Base-by-base conservation (phyloP, 2,113 vertebrate genomes). In the Pungitius pungitius region DNA sequence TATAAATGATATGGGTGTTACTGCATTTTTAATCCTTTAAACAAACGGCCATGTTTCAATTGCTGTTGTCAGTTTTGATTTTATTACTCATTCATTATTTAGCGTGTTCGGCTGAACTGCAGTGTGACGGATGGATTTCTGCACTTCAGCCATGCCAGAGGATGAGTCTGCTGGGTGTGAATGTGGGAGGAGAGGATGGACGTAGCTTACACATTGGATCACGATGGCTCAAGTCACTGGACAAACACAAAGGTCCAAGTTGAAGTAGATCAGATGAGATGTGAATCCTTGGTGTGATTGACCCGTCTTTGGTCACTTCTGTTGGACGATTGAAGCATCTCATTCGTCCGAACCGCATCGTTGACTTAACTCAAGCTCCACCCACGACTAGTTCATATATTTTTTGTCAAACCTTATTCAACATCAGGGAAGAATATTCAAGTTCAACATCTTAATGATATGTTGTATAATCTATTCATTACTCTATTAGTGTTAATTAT, bases 11-110 rank as follows among this genome's bases (percentile, higher is more conserved):
- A 61, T 5, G 20, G 18, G 39, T 59, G 52, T 85, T 89, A 60
- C 87, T 89, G 76, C 84, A 89, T 89, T 92, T 92, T 92, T 90
- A 88, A 91, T 89, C 81, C 76, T 79, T 87, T 71, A 89, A 89
- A 90, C 85, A 85, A 85, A 90, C 68, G 65, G 55, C 85, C 81
- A 83, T 77, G 65, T 88, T 94, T 92, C 88, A 90, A 89, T 92
- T 89, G 90, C 89, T 67, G 60, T 71, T 91, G 93, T 90, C 91
- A 90, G 88, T 85, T 93, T 91, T 90, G 86, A 87, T 93, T 90
- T 85, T 88, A 86, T 84, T 80, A 88, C 83, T 92, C 89, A 92
- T 92, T 82, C 74, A 90, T 92, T 87, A 91, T 92, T 92, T 85
- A 93, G 35, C 20, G 64, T 78, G 89, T 85, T 82, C 72, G 82